Base-by-base conservation (phyloP, 2,888 invertebrate genomes). In the Anthophora plumipes region DNA sequence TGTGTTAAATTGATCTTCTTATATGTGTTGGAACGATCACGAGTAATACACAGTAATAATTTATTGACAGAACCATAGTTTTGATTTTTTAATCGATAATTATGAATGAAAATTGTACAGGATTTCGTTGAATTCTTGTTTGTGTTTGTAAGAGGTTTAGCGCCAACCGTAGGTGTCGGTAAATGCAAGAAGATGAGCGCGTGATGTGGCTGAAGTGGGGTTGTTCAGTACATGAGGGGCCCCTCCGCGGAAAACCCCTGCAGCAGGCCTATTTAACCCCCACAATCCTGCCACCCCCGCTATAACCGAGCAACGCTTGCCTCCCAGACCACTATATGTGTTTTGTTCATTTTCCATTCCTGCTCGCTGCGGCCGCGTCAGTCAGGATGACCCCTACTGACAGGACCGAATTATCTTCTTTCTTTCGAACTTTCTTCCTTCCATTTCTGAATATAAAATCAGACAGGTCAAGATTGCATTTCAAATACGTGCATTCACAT, bases 191-290 rank as follows among this genome's bases (percentile, higher is more conserved):
- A 48, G 70, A 20, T 20, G 41, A 50, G 37, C 59, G 46, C 43
- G 66, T 31, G 76, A 59, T 66, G 22, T 22, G 17, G 52, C 25
- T 20, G 55, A 55, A 22, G 60, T 60, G 72, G 66, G 72, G 39
- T 66, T 50, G 39, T 46, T 66, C 39, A 20, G 43, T 50, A 57
- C 20, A 25, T 11, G 17, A 77, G 63, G 46, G 74, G 46, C 43
- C 74, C 72, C 61, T 55, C 25, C 61, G 1, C 31, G 48, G 64
- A 57, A 37, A 76, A 61, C 48, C 63, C 59, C n/a, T 46, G 46
- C 73, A 60, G 66, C 76, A 55, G 54, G 71, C 77, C 75, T 78
- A 83, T 71, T 82, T 79, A 69, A 79, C 67, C 74, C 71, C 63
- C 68, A 61, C 68, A 25, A 54, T 57, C 57, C 39, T 68, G 55